phyloP scores from a whole-genome alignment of 2,888 invertebrate genomes.

The Apotomis betuletana region DNA sequence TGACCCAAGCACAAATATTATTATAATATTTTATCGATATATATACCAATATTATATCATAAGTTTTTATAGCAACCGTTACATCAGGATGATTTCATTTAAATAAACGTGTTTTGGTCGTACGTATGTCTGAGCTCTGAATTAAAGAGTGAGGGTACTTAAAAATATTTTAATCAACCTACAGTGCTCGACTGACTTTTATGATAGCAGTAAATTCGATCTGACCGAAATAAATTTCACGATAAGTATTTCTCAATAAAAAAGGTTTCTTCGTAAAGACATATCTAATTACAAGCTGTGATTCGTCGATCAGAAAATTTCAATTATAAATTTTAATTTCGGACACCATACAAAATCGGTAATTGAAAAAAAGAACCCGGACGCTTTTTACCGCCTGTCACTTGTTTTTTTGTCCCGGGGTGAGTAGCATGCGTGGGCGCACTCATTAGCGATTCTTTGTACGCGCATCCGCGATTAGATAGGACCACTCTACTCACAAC shows the following conservation, averaged over 20 bases:
- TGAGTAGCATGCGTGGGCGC: constrained; percentile 46
- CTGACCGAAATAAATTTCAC: too few species aligned
- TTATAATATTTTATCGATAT: too few species aligned
- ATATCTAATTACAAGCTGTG: not conserved
- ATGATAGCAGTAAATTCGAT: too few species aligned
- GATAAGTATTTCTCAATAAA: not conserved
- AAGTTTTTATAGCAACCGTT: too few species aligned
- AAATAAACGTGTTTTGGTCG: too few species aligned
- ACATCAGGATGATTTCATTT: too few species aligned
- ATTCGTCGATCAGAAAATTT: not conserved
- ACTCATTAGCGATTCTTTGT: constrained; percentile 31
- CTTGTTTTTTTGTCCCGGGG: constrained; percentile 36
- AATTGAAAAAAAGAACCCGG: not conserved
- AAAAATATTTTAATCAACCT: too few species aligned
- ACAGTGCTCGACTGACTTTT: too few species aligned
- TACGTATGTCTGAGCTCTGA: too few species aligned
- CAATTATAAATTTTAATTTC: not conserved
- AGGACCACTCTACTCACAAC: not conserved
- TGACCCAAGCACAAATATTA: too few species aligned
- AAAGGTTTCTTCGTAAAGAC: not conserved
- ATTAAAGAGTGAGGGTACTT: too few species aligned
- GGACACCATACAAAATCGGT: not conserved
- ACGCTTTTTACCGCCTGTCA: not conserved
- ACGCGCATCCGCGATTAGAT: constrained; percentile 21
- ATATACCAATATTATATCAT: too few species aligned